Conservation (phyloP, 2,797 vertebrate species). For the Muscicapa striata region DNA sequence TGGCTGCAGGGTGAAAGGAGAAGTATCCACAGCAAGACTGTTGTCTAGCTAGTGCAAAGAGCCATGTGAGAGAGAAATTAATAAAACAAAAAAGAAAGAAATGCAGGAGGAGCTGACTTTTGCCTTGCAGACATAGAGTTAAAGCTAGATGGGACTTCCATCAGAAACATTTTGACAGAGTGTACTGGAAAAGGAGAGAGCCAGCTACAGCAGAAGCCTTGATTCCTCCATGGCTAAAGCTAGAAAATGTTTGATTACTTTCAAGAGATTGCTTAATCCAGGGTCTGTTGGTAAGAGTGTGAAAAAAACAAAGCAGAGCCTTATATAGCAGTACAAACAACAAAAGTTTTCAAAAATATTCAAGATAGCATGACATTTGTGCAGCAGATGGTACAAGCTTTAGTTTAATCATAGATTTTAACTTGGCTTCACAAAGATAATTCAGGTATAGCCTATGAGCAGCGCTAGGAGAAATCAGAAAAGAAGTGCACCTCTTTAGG, state of each 20-base stretch:
- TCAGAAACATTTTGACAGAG: background rate
- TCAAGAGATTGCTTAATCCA: background rate
- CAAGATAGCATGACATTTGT: background rate
- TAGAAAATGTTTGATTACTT: background rate
- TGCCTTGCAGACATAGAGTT: background rate
- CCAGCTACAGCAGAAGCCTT: background rate
- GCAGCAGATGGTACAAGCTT: background rate
- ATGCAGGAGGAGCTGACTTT: background rate
- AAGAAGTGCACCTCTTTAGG: background rate
- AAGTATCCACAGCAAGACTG: background rate
- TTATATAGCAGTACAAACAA: background rate
- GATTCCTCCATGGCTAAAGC: background rate
- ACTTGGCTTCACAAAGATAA: background rate
- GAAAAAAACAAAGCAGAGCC: background rate
- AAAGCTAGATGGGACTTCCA: background rate
- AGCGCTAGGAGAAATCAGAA: background rate
- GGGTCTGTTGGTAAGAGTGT: background rate
- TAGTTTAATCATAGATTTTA: background rate
- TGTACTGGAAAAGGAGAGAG: background rate
- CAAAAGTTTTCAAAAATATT: background rate
- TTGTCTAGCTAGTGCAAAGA: background rate
- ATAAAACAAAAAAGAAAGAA: background rate
- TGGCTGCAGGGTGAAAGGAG: background rate
- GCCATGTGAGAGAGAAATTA: background rate
- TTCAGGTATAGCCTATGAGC: background rate